Base-by-base conservation (phyloP, 2,113 vertebrate genomes). In the Sialia sialis region DNA sequence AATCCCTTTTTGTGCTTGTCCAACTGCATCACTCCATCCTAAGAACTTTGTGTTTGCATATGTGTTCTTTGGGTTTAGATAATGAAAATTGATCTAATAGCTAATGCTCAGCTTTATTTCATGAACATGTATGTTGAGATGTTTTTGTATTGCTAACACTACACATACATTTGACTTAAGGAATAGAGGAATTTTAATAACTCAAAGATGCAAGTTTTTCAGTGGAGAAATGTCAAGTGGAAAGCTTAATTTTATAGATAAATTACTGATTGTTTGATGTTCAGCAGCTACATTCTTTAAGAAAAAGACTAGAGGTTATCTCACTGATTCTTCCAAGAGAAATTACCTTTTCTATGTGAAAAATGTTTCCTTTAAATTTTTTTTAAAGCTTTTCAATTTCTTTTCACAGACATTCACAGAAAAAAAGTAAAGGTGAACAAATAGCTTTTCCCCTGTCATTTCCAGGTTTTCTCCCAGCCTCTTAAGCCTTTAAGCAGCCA, bases 161-260 rank as follows among this genome's bases (percentile, higher is more conserved):
- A 25, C 16, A 66, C 6, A n/a, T n/a, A 73, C 10, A 34, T 81
- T 81, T 78, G 25, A 49, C 34, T 38, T 27, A 49, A 69, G 68
- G 46, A 69, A 62, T 2, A 70, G 16, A 81, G 4, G 9, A 69
- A 63, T 77, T 76, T 60, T 69, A 62, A 29, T 67, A 74, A 78
- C 0, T 4, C 12, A 67, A 44, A 89, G 5, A 7, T 54, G 9
- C 11, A 85, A 44, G 4, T 32, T 89, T 84, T 89, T 69, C 48
- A 62, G 29, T 26, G 22, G 51, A 67, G 13, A 67, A 68, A 17
- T 0, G 0, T 81, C 17, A 32, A 0, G 0, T 68, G 56, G 56
- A 82, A 75, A 14, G 5, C 11, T 64, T 78, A 18, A 43, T 75
- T 87, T 82, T 75, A 82, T 10, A 41, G 59, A 38, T 3, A n/a